These are phyloP conservation scores for Oxystoma pomonae DNA, from an alignment of 2,888 invertebrate species.

Conservation along the genomic window DNA sequence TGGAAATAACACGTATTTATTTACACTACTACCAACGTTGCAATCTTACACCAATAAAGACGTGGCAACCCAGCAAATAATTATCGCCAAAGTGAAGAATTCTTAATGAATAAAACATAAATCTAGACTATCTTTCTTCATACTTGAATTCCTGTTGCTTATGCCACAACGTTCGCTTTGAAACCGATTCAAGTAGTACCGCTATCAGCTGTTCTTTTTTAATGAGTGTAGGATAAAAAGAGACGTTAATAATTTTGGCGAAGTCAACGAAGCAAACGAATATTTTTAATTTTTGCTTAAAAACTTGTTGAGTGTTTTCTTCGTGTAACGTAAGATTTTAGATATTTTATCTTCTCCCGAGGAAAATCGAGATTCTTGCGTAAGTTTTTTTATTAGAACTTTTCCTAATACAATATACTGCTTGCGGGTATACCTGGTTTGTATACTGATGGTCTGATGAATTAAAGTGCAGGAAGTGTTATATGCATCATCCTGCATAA, in stretches of 20 bases:
- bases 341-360: neutral
- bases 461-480: too few species aligned
- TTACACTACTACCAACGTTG: too few species aligned
- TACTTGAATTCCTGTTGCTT: neutral
- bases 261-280: neutral
- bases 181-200: neutral
- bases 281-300: neutral
- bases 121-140: neutral
- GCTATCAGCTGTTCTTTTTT: neutral
- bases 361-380: neutral
- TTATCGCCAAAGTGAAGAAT: slow-evolving; percentile 13
- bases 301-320: neutral
- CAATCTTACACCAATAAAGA: too few species aligned
- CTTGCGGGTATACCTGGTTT: too few species aligned
- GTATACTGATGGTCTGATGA: too few species aligned
- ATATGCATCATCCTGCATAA: too few species aligned
- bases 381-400: neutral
- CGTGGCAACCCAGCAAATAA: slow-evolving; percentile 5
- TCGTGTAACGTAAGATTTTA: neutral
- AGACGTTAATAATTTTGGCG: neutral
- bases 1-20: too few species aligned
- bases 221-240: neutral
- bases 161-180: neutral
- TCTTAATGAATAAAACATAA: slow-evolving; percentile 21
- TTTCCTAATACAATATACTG: too few species aligned